phyloP scores from a whole-genome alignment of 2,888 invertebrate species.

The Leptopterna dolabrata region DNA sequence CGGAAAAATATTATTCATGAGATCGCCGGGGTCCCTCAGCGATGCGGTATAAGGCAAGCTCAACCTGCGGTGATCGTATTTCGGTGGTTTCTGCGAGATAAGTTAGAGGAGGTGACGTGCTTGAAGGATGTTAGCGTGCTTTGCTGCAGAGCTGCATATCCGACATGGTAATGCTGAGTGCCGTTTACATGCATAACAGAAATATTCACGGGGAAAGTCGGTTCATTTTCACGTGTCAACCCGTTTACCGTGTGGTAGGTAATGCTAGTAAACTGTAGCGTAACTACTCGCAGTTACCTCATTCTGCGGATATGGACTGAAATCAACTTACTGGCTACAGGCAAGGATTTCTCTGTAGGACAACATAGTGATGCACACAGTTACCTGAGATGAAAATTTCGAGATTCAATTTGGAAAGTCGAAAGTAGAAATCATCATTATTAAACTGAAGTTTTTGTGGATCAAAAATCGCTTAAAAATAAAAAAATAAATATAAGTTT shows the following conservation, averaged over 20 bases:
- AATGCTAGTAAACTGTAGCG: too few species aligned
- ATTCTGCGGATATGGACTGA: too few species aligned
- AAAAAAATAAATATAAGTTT: too few species aligned
- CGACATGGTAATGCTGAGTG: constrained; percentile 18
- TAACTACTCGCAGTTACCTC: too few species aligned
- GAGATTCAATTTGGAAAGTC: too few species aligned
- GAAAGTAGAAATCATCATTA: too few species aligned
- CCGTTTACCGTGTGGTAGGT: not conserved
- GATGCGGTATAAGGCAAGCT: not conserved
- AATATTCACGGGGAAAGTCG: not conserved
- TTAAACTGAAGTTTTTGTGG: too few species aligned
- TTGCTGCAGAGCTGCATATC: constrained; percentile 23
- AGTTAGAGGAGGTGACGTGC: not conserved
- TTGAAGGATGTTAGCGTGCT: constrained; percentile 41
- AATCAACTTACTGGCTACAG: too few species aligned
- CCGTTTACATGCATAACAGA: not conserved
- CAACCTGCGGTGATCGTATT: constrained; percentile 14
- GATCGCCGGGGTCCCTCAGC: not conserved
- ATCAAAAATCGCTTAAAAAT: too few species aligned
- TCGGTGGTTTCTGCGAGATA: not conserved
- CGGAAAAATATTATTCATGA: not conserved
- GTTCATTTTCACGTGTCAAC: not conserved
- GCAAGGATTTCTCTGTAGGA: too few species aligned
- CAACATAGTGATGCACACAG: too few species aligned
- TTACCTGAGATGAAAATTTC: too few species aligned